Base-by-base conservation (phyloP, 1,140 invertebrate species). In the Pygmarrhopalites habei region DNA sequence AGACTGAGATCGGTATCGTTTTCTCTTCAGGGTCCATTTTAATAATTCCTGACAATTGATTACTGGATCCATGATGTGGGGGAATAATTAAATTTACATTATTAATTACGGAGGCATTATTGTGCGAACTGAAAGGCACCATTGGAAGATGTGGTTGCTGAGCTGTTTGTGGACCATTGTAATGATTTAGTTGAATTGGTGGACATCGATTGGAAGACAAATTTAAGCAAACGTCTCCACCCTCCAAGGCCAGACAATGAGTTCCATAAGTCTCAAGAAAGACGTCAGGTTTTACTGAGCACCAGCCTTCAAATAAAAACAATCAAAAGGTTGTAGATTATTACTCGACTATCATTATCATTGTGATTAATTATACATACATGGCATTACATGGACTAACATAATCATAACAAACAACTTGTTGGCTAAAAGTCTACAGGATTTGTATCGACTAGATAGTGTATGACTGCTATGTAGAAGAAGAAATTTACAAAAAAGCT, bases 211-310 rank as follows among this genome's bases (percentile, higher is more conserved):
- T 35, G 32, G 32, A 35, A 35, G 49, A 26, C 21, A 28, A 4
- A 47, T 47, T 47, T 23, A 67, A 25, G 58, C 65, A 70, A n/a
- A 69, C 46, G 49, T 79, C 78, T 15, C 73, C 71, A 14, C 72
- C 67, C 46, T 75, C 73, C 23, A 80, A 62, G 32, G 70, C 64
- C 21, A 72, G 70, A 65, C 77, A 78, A 5, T 74, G 74, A 55
- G 77, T 75, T 14, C 77, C 77, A 72, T 76, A 79, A 23, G 74
- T 72, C 60, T 74, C 72, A 7, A 68, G 72, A 44, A 77, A 76
- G 52, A 73, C 60, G 49, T 71, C 70, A 12, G 76, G 75, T 39
- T 73, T 68, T 35, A 73, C 72, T 28, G 78, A 78, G 52, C 76
- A 78, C 78, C 78, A 79, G 51, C 78, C 78, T 79, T 65, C 4